Base-by-base conservation (phyloP, 2,888 invertebrate genomes). In the Orchesella flavescens region DNA sequence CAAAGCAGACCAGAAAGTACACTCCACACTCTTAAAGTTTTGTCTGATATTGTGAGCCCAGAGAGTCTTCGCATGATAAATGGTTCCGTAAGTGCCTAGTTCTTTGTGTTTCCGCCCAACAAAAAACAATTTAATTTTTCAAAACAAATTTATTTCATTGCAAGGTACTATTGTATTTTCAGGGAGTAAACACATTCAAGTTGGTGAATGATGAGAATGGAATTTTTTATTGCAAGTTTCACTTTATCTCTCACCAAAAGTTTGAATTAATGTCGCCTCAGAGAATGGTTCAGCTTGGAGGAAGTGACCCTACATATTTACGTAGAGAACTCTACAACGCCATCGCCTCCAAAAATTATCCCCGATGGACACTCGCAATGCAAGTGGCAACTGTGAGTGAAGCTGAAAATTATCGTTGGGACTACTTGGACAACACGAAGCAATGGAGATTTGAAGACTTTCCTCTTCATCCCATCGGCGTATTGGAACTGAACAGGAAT, bases 131-230 rank as follows among this genome's bases (percentile, higher is more conserved):
- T 34, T 34, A 34, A 2, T 34, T 34, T 34, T n/a, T n/a, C n/a
- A n/a, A n/a, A n/a, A n/a, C n/a, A 34, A 34, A 34, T 7, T 34
- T 34, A 34, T 34, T n/a, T 9, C 55, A 17, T 34, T 34, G n/a
- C n/a, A n/a, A 34, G 34, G 34, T 4, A 2, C 34, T 34, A 34
- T 34, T 7, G 7, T 34, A 7, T 75, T 34, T 24, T 57, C 98
- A 96, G 89, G 97, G 97, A 5, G 96, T 96, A 0, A 97, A 98
- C 90, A 97, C 98, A 0, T 98, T 96, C 90, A 97, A 97, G 90
- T 90, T 97, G 86, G 93, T 97, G 2, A 98, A 97, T 90, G 92
- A 93, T 0, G 17, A 94, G 0, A 90, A 89, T 63, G 93, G 94
- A 66, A 91, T 93, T 1, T 92, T 95, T 87, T 98, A 95, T 91